phyloP scores from a whole-genome alignment of 2,113 vertebrate species.

The Talpa occidentalis region DNA sequence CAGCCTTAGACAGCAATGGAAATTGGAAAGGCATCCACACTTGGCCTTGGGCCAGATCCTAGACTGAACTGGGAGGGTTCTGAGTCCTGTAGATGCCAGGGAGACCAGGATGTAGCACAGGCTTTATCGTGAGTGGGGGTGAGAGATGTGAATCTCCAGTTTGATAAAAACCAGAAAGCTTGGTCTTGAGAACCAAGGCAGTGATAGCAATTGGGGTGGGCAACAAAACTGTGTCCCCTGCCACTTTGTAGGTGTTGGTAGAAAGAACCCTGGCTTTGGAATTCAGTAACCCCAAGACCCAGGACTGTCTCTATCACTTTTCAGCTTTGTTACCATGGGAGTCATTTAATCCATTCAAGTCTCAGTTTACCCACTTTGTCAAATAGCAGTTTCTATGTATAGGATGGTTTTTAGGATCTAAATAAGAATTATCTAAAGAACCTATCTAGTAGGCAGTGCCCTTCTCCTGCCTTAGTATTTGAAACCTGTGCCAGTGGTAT shows the following conservation, averaged over 20 bases:
- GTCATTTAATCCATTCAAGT: background rate
- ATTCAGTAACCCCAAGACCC: background rate
- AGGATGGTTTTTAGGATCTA: background rate
- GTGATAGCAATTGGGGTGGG: background rate
- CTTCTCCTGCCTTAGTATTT: background rate
- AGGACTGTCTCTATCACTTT: background rate
- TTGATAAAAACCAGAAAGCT: background rate
- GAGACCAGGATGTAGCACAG: background rate
- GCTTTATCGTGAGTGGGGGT: background rate
- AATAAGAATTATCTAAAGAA: conserved; percentile 13
- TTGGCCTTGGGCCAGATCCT: background rate
- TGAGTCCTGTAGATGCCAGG: background rate
- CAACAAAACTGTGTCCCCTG: background rate
- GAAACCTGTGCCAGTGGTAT: background rate
- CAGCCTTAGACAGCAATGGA: background rate
- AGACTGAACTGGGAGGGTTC: background rate
- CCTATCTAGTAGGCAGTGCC: background rate
- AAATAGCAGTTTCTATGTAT: background rate
- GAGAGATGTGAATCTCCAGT: background rate
- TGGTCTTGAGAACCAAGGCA: background rate
- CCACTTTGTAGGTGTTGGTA: background rate
- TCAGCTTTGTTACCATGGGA: background rate
- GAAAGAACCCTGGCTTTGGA: background rate
- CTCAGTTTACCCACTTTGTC: background rate
- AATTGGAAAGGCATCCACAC: background rate